These are phyloP conservation scores for Montipora cactus DNA, from an alignment of 64 coral and sea anemone species.

Conservation along the genomic window DNA sequence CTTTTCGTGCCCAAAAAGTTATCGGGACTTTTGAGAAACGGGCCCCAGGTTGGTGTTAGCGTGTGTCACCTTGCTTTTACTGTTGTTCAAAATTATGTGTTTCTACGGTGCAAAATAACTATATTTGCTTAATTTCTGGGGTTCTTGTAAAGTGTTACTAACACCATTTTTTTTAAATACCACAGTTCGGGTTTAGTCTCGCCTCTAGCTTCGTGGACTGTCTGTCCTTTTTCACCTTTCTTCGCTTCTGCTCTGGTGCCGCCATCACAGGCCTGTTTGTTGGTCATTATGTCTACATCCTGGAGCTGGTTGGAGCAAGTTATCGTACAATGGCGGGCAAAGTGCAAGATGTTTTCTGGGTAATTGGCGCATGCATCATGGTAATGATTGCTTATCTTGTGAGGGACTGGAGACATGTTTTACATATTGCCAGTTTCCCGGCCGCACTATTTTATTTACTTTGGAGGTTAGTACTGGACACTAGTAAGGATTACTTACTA, in stretches of 20 bases:
- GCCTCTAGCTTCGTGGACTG: conserved; percentile 76
- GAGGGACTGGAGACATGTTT: conserved; percentile 81
- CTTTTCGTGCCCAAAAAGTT: too few relatives aligned
- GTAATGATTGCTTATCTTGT: conserved; percentile 67
- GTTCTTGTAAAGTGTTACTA: too few relatives aligned
- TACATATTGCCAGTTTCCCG: conserved; percentile 54
- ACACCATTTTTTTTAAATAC: background rate
- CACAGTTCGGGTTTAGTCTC: conserved; percentile 64
- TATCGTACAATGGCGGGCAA: conserved; percentile 80
- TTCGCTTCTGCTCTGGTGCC: conserved; percentile 78
- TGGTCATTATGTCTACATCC: conserved; percentile 66
- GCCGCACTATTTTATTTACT: conserved; percentile 60
- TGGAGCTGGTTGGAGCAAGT: conserved; percentile 72
- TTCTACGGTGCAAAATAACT: too few relatives aligned
- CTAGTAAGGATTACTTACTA: background rate
- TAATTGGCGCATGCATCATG: conserved; percentile 54
- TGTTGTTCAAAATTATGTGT: too few relatives aligned
- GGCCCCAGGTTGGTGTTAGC: too few relatives aligned
- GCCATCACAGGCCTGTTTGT: conserved; percentile 64
- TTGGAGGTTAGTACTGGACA: conserved; percentile 62
- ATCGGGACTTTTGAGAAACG: too few relatives aligned
- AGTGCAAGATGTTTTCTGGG: conserved; percentile 79
- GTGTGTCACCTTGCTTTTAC: too few relatives aligned
- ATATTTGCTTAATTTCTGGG: too few relatives aligned
- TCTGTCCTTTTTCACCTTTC: conserved; percentile 64